Percentiles rank a stretch among this genome's conserved stretches.
Conservation (phyloP, 1,140 invertebrate genomes). For the Drosophila setifemur region DNA sequence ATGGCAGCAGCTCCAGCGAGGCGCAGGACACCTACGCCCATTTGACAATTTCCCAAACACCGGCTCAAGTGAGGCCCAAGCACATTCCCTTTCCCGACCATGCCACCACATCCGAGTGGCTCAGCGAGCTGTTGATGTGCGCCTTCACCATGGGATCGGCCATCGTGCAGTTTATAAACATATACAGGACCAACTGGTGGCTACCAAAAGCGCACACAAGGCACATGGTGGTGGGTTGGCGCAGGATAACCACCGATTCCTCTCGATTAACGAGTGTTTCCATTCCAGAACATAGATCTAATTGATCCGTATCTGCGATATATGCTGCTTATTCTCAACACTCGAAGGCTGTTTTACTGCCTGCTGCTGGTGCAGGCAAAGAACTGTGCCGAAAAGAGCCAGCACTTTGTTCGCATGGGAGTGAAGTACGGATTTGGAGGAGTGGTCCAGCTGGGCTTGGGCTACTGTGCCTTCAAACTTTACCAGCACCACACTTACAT, state of each 20-base stretch:
- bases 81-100: conserved; percentile 94
- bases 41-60: conserved; percentile 39
- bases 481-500: conserved; percentile 61
- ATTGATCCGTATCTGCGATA: conserved; percentile 94
- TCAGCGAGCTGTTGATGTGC: conserved; percentile 94
- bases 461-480: conserved; percentile 85
- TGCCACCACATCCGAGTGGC: conserved; percentile 90
- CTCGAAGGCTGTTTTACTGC: conserved; percentile 89
- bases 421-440: conserved; percentile 65
- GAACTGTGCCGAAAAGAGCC: conserved; percentile 20
- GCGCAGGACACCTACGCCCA: conserved; percentile 46
- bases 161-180: conserved; percentile 94
- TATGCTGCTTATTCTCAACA: conserved; percentile 91
- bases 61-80: conserved; percentile 84
- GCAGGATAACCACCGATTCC: background rate
- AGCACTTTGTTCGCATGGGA: conserved; percentile 22
- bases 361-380: conserved; percentile 58
- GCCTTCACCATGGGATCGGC: conserved; percentile 89
- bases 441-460: conserved; percentile 47
- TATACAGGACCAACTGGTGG: conserved; percentile 99
- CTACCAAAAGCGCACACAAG: conserved; percentile 94
- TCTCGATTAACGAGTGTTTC: background rate
- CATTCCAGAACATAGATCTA: conserved; percentile 95
- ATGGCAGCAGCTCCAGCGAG: conserved; percentile 66
- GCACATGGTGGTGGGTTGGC: conserved; percentile 90